Percentiles rank a stretch among this genome's conserved stretches.
Conservation (phyloP, 2,888 invertebrate genomes). For the Stictocephala bisonia region DNA sequence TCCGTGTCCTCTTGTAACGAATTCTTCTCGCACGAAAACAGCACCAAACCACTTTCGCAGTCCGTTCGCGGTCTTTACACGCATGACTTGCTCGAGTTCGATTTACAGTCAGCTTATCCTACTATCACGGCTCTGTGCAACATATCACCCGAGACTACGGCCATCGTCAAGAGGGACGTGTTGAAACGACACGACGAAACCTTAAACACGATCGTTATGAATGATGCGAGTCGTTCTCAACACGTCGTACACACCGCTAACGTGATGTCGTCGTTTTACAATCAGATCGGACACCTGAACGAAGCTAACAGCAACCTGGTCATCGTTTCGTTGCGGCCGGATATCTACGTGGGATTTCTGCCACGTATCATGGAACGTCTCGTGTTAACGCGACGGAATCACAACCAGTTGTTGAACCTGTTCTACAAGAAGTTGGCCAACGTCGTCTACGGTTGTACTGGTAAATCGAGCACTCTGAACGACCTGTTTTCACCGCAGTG, state of each 20-base stretch:
- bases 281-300: not conserved
- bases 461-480: not conserved
- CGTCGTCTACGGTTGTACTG: not conserved
- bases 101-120: not conserved
- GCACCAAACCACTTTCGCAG: not conserved
- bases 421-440: slow-evolving; percentile 6
- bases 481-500: not conserved
- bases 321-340: not conserved
- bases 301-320: not conserved
- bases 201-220: no score
- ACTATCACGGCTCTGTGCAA: not conserved
- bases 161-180: no score
- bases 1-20: not conserved
- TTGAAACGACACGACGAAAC: no score
- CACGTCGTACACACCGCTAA: not conserved
- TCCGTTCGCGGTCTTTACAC: not conserved
- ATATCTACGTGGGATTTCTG: not conserved
- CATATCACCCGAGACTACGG: slow-evolving; percentile 10
- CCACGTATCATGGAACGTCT: not conserved
- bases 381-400: not conserved
- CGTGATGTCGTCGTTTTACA: not conserved
- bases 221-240: not conserved
- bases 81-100: not conserved
- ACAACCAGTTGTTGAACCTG: not conserved
- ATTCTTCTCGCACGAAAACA: not conserved